Percentiles rank a stretch among this genome's conserved stretches.
These are phyloP conservation scores for Psophia crepitans DNA, from an alignment of 2,113 vertebrate species.

Conservation along the genomic window DNA sequence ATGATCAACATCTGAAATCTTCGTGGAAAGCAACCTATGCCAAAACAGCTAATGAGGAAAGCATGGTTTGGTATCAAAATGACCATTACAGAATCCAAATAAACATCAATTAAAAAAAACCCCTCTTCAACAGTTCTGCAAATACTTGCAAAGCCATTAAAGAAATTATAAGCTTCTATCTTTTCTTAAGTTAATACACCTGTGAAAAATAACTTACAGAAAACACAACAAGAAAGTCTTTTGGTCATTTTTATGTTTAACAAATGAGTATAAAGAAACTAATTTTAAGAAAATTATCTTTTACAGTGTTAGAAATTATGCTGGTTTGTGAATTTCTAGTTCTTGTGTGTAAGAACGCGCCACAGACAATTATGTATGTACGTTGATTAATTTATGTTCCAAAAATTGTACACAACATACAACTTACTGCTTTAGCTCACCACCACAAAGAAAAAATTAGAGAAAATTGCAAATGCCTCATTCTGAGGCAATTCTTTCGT, in stretches of 20 bases:
- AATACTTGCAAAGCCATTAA: not conserved
- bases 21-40: not conserved
- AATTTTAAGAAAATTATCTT: not conserved
- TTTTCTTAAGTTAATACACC: not conserved
- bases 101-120: not conserved
- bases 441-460: not conserved
- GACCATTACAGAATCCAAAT: not conserved
- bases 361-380: not conserved
- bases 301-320: not conserved
- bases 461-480: not conserved
- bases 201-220: not conserved
- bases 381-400: not conserved
- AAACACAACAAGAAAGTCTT: not conserved
- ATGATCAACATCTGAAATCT: not conserved
- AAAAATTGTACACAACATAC: not conserved
- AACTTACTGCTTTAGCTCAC: not conserved
- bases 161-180: not conserved
- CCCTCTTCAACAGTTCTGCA: not conserved
- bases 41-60: not conserved
- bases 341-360: not conserved
- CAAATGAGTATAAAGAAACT: not conserved
- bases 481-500: not conserved
- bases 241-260: not conserved
- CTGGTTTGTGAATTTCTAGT: not conserved
- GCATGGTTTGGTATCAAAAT: not conserved